These are phyloP conservation scores for Poeciliopsis occidentalis DNA, from an alignment of 2,113 vertebrate genomes.

Conservation along the genomic window DNA sequence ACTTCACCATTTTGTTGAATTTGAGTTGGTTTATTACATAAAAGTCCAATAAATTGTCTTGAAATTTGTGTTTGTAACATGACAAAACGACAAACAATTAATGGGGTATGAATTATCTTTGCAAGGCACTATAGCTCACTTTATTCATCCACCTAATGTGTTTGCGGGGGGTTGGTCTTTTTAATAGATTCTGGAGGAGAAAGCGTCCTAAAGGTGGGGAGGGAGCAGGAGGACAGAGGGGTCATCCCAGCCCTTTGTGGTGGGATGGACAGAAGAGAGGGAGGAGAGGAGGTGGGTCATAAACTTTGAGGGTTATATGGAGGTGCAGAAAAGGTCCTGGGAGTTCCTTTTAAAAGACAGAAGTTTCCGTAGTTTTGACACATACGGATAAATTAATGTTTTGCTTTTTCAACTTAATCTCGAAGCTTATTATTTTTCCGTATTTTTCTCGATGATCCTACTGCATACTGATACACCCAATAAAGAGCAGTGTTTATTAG, in stretches of 20 bases:
- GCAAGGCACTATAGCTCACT: background rate
- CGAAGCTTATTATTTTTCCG: background rate
- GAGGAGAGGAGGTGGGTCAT: conserved; percentile 63
- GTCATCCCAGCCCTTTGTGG: conserved; percentile 78
- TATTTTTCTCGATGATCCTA: background rate
- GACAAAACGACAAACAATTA: no score
- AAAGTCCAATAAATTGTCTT: no score
- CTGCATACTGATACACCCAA: background rate
- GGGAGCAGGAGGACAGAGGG: conserved; percentile 70
- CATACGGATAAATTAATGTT: background rate
- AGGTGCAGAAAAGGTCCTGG: conserved; percentile 71
- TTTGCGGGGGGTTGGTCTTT: conserved; percentile 49
- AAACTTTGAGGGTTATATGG: conserved; percentile 70
- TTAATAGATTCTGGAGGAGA: conserved; percentile 71
- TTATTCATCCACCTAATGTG: background rate
- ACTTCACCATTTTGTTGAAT: background rate
- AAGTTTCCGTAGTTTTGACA: background rate
- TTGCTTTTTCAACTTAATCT: background rate
- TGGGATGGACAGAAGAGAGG: conserved; percentile 63
- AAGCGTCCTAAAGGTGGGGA: conserved; percentile 76
- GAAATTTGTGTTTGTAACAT: no score
- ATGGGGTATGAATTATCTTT: background rate
- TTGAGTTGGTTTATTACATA: background rate
- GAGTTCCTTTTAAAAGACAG: conserved; percentile 35
- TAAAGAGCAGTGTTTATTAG: background rate